These are phyloP conservation scores for Lutjanus campechanus DNA, from an alignment of 2,797 vertebrate genomes.

Conservation along the genomic window DNA sequence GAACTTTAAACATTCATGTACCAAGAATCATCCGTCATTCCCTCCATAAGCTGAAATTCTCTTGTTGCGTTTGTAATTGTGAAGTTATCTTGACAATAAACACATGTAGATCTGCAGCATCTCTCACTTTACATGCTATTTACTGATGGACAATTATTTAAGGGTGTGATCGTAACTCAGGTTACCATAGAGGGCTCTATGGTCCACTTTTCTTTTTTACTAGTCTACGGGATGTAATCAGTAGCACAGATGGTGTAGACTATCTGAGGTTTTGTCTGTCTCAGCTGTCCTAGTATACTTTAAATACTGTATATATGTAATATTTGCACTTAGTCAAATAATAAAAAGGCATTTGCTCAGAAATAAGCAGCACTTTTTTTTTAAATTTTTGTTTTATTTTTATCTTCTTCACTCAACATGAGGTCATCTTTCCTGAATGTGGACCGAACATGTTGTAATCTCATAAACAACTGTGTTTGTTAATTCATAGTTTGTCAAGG, in stretches of 20 bases:
- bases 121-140: neutral
- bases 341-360: neutral
- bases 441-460: neutral
- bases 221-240: neutral
- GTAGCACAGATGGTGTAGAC: neutral
- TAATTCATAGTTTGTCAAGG: too few relatives aligned
- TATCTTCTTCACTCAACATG: too few relatives aligned
- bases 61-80: neutral
- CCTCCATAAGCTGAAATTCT: neutral
- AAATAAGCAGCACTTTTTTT: neutral
- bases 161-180: neutral
- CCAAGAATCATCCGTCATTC: neutral
- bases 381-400: neutral
- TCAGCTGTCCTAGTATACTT: neutral
- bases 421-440: neutral
- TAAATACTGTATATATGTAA: neutral
- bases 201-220: neutral
- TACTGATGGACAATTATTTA: neutral
- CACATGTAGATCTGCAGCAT: neutral
- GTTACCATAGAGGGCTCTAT: slow-evolving; percentile 20
- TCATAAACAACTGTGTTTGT: too few relatives aligned
- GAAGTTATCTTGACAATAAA: slow-evolving; percentile 14
- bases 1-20: neutral
- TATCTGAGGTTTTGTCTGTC: neutral
- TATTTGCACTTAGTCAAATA: neutral